These are phyloP conservation scores for Lasiurus cinereus DNA, from an alignment of 2,113 vertebrate genomes.

Conservation along the genomic window DNA sequence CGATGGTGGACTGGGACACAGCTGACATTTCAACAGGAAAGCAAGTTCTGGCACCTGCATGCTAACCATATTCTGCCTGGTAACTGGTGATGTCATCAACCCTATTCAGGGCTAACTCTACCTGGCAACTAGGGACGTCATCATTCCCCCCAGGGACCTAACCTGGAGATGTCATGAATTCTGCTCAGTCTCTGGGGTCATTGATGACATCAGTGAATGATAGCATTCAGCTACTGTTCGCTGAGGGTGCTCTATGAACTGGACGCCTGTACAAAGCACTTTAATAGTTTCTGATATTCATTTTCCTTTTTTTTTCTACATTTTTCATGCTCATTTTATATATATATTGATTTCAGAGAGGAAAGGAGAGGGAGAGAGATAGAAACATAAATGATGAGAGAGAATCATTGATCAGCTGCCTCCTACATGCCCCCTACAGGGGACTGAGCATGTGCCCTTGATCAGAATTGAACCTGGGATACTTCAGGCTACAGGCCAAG, in stretches of 20 bases:
- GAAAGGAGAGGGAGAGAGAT: too few relatives aligned
- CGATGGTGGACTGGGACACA: background rate
- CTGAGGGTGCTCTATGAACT: background rate
- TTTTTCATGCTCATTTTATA: too few relatives aligned
- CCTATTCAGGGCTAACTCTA: background rate
- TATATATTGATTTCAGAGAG: too few relatives aligned
- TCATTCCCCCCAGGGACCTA: background rate
- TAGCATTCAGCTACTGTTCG: background rate
- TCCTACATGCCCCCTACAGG: too few relatives aligned
- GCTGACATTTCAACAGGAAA: background rate
- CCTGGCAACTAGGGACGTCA: constrained; percentile 2
- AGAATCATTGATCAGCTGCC: too few relatives aligned
- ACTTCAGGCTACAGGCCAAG: too few relatives aligned
- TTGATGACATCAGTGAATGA: background rate
- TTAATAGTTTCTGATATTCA: background rate
- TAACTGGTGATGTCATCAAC: background rate
- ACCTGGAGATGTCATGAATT: background rate
- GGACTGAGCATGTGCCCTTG: too few relatives aligned
- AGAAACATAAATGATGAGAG: too few relatives aligned
- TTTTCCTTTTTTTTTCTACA: too few relatives aligned
- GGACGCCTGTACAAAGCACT: background rate
- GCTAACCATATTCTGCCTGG: background rate
- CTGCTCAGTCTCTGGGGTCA: background rate
- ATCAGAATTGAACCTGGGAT: too few relatives aligned
- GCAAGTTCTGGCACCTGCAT: too few relatives aligned